Percentiles rank a stretch among this genome's conserved stretches.
These are phyloP conservation scores for Elanoides forficatus DNA, from an alignment of 2,113 vertebrate genomes.

Conservation along the genomic window DNA sequence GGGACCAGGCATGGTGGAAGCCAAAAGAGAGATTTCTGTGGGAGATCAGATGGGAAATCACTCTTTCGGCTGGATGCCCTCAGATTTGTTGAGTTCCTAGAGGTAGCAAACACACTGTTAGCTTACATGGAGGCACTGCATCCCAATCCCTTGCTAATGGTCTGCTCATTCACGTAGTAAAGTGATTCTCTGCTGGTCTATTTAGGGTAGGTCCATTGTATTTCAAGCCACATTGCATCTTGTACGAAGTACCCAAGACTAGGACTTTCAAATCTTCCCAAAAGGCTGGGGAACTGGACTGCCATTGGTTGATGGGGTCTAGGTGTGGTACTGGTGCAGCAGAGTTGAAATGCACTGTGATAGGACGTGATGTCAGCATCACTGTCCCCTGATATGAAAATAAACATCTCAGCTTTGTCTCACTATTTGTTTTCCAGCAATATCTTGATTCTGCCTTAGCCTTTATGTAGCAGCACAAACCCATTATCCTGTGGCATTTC, in stretches of 20 bases:
- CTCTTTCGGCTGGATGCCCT: neutral
- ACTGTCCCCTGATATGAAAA: neutral
- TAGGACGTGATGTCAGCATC: neutral
- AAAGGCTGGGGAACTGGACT: neutral
- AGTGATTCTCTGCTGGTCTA: neutral
- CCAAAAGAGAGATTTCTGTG: neutral
- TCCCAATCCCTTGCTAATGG: neutral
- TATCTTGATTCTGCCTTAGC: neutral
- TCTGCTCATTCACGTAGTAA: neutral
- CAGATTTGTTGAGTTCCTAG: neutral
- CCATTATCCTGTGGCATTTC: neutral
- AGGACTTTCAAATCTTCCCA: neutral
- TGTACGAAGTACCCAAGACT: neutral
- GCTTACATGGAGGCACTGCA: neutral
- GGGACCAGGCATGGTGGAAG: neutral
- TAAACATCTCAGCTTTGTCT: neutral
- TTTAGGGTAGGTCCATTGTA: neutral
- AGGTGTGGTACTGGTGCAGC: neutral
- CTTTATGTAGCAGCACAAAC: neutral
- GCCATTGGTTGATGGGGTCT: neutral
- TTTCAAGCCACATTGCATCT: neutral
- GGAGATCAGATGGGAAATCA: neutral
- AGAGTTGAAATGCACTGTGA: neutral
- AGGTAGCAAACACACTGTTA: neutral
- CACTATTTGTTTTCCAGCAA: neutral